A percentile compares a stretch with the other conserved stretches of the same genome.
Evolutionary conservation across 2,888 invertebrate species (phyloP).

Genomic region (Melieria picta): DNA sequence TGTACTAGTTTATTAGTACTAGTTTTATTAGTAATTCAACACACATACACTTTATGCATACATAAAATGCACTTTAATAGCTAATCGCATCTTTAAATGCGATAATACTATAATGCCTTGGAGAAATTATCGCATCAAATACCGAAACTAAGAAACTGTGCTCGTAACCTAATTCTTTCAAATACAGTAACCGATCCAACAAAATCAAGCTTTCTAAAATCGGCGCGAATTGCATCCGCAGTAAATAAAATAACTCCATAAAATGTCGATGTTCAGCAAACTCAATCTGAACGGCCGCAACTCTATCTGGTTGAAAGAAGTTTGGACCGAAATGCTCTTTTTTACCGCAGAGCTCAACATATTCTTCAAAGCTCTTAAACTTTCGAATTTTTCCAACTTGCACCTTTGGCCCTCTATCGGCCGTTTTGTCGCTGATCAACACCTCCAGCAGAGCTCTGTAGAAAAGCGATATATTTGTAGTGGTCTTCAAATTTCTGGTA

Average conservation of each 20-base stretch:
- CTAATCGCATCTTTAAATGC: conserved; percentile 47
- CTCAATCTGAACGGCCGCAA: conserved; percentile 64
- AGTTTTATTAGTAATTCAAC: background rate
- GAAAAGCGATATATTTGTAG: conserved; percentile 74
- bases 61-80: background rate
- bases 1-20: background rate
- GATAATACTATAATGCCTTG: conserved; percentile 68
- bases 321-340: conserved; percentile 49
- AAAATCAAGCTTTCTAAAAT: conserved; percentile 84
- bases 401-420: conserved; percentile 64
- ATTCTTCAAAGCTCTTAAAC: conserved; percentile 74
- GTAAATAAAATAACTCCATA: conserved; percentile 79
- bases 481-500: conserved; percentile 68
- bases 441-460: conserved; percentile 83
- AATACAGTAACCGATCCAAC: conserved; percentile 81
- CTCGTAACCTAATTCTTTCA: conserved; percentile 73
- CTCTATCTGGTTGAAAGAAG: conserved; percentile 51
- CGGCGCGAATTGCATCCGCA: conserved; percentile 81
- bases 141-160: conserved; percentile 76
- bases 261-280: conserved; percentile 69
- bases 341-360: conserved; percentile 75
- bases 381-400: conserved; percentile 74
- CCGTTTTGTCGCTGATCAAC: conserved; percentile 66
- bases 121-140: conserved; percentile 86
- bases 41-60: background rate